Evolutionary conservation across 2,888 invertebrate species (phyloP).

Genomic region (Brachynemurus nebulosus): DNA sequence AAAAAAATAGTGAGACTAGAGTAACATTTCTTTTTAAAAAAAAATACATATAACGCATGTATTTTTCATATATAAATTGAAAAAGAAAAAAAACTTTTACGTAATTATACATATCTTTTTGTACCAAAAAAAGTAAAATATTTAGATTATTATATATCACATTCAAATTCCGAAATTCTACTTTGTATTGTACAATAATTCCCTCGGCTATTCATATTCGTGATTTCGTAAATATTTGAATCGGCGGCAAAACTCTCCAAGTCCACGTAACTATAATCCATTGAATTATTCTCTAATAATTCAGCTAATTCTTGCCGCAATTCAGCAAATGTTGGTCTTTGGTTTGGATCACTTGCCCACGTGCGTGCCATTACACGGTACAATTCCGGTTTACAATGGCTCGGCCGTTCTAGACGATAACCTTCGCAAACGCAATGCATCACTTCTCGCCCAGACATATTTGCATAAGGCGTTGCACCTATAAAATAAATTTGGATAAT

Average conservation of each 20-base stretch:
- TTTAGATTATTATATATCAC: constrained; percentile 45
- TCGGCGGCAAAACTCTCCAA: constrained; percentile 52
- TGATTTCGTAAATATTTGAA: constrained; percentile 41
- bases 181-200: constrained; percentile 29
- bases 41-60: no score
- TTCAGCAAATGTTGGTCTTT: constrained; percentile 57
- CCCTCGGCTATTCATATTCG: constrained; percentile 33
- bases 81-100: no score
- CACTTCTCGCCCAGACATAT: constrained; percentile 72
- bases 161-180: constrained; percentile 48
- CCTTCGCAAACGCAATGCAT: constrained; percentile 65
- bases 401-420: constrained; percentile 61
- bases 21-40: no score
- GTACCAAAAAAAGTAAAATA: no score
- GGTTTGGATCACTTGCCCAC: constrained; percentile 56
- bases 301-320: constrained; percentile 38
- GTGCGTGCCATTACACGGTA: constrained; percentile 46
- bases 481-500: constrained; percentile 16
- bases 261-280: constrained; percentile 52
- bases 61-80: no score
- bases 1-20: no score
- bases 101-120: no score
- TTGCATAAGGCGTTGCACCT: constrained; percentile 80
- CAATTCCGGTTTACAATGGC: constrained; percentile 60
- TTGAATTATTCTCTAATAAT: constrained; percentile 43